phyloP scores from a whole-genome alignment of 2,113 vertebrate genomes.

The Sisor rabdophorus region DNA sequence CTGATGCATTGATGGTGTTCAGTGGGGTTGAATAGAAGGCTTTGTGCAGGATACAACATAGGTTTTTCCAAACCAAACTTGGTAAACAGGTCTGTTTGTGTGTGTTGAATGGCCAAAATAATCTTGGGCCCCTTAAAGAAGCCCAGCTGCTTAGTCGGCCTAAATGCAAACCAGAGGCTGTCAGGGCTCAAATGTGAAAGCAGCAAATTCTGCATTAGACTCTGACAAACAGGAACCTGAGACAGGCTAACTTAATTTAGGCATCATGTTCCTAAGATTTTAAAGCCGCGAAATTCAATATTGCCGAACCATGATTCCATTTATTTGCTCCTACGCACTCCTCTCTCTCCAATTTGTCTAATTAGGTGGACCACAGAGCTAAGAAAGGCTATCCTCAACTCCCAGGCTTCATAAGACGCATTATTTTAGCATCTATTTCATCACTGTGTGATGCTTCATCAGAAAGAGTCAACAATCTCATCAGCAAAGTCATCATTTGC shows the following conservation, averaged over 20 bases:
- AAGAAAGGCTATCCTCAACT: slow-evolving; percentile 34
- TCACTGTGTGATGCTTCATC: not conserved
- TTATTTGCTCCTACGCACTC: slow-evolving; percentile 46
- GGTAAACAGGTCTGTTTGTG: too few species aligned
- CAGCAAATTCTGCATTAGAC: slow-evolving; percentile 52
- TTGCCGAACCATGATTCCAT: slow-evolving; percentile 48
- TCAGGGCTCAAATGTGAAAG: slow-evolving; percentile 45
- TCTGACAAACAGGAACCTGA: slow-evolving; percentile 49
- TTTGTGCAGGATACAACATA: too few species aligned
- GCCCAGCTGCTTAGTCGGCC: not conserved
- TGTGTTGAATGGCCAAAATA: too few species aligned
- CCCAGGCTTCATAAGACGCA: slow-evolving; percentile 25
- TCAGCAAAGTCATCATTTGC: too few species aligned
- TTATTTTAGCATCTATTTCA: slow-evolving; percentile 36
- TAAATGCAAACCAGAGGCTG: slow-evolving; percentile 54
- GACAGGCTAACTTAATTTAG: slow-evolving; percentile 52
- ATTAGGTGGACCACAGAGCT: slow-evolving; percentile 45
- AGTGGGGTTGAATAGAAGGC: too few species aligned
- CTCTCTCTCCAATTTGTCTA: slow-evolving; percentile 48
- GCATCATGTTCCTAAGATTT: slow-evolving; percentile 48
- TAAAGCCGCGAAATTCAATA: slow-evolving; percentile 53
- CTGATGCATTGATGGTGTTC: too few species aligned
- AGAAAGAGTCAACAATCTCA: too few species aligned
- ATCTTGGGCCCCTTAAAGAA: too few species aligned
- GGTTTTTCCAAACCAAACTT: too few species aligned